Percentiles rank a stretch among this genome's conserved stretches.
These are phyloP conservation scores for Ichneumon xanthorius DNA, from an alignment of 2,888 invertebrate species.

Conservation along the genomic window DNA sequence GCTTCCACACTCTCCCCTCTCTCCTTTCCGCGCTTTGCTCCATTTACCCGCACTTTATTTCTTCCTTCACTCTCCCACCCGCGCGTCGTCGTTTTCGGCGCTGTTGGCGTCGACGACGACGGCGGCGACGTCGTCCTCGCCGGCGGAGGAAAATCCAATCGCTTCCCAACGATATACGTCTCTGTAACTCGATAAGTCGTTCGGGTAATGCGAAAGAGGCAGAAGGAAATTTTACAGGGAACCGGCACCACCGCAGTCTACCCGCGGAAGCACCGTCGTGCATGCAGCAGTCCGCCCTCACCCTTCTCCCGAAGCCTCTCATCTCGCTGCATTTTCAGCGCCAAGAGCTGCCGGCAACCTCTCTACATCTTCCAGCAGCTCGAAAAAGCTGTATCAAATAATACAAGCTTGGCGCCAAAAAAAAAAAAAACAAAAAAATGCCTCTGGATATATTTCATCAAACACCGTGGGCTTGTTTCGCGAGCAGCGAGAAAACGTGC, in stretches of 20 bases:
- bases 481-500: constrained; percentile 31
- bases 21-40: constrained; percentile 19
- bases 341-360: not conserved
- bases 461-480: constrained; percentile 30
- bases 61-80: constrained; percentile 67
- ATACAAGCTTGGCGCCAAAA: not conserved
- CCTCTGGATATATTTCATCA: constrained; percentile 56
- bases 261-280: not conserved
- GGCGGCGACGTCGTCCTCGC: constrained; percentile 20
- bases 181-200: constrained; percentile 78
- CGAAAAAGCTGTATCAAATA: constrained; percentile 11
- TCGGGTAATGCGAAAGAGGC: constrained; percentile 64
- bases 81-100: constrained; percentile 32
- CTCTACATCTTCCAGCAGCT: not conserved
- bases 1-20: constrained; percentile 17
- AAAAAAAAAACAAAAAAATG: not conserved
- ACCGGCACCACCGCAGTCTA: constrained; percentile 19
- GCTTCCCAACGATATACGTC: constrained; percentile 77
- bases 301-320: not conserved
- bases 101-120: constrained; percentile 62
- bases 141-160: constrained; percentile 78
- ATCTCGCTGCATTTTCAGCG: constrained; percentile 4
- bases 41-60: constrained; percentile 21
- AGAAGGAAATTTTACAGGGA: constrained; percentile 14
- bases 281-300: not conserved